Conservation (phyloP, 2,797 vertebrate genomes). For the Gobio occitaniae region DNA sequence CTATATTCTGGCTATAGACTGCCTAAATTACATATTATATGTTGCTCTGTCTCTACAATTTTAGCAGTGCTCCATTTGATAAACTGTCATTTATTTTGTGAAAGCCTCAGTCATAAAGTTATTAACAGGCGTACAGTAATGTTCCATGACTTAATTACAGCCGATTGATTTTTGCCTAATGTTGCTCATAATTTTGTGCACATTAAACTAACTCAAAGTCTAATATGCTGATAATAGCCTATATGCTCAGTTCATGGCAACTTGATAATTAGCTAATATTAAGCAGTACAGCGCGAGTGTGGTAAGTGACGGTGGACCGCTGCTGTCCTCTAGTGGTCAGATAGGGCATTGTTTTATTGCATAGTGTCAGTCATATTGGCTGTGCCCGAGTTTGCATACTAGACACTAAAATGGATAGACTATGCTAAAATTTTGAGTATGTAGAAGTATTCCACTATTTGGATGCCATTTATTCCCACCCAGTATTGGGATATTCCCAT, state of each 20-base stretch:
- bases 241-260: background rate
- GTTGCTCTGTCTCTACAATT: background rate
- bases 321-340: conserved; percentile 34
- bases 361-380: background rate
- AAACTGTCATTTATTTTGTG: background rate
- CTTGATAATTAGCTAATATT: background rate
- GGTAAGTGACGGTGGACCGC: background rate
- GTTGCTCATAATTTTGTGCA: background rate
- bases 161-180: background rate
- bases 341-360: background rate
- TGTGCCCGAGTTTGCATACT: background rate
- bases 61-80: background rate
- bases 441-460: background rate
- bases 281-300: background rate
- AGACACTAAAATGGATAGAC: background rate
- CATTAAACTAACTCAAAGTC: conserved; percentile 4
- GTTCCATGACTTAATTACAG: background rate
- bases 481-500: background rate
- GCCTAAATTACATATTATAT: background rate
- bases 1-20: background rate
- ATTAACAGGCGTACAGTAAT: conserved; percentile 4
- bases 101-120: background rate
- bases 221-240: conserved; percentile 6
- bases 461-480: background rate
- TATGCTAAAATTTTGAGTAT: background rate